Conservation (phyloP, 2,797 vertebrate genomes). For the Paratrypauchen microcephalus region DNA sequence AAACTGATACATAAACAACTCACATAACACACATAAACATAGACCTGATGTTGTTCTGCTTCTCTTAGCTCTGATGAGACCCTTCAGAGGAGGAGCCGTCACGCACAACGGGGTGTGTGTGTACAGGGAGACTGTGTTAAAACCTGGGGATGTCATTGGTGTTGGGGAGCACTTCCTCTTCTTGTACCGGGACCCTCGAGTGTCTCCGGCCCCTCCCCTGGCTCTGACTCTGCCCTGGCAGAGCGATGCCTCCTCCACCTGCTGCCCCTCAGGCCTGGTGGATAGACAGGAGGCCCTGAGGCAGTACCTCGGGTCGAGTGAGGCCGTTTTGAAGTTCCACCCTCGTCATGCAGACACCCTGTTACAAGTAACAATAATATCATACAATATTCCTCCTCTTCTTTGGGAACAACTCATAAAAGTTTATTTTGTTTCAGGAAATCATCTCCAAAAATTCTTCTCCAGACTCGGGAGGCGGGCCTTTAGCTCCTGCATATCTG, state of each 20-base stretch:
- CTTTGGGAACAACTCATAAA: not conserved
- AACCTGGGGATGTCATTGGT: slow-evolving; percentile 88
- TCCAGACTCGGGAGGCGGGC: slow-evolving; percentile 73
- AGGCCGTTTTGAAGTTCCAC: slow-evolving; percentile 84
- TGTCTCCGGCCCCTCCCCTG: slow-evolving; percentile 72
- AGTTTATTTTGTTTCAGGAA: slow-evolving; percentile 69
- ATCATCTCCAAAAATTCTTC: slow-evolving; percentile 85
- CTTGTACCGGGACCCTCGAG: slow-evolving; percentile 90
- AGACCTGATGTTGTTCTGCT: not conserved
- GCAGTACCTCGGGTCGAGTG: slow-evolving; percentile 84
- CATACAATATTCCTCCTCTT: not conserved
- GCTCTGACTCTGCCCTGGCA: slow-evolving; percentile 82
- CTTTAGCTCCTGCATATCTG: slow-evolving; percentile 87
- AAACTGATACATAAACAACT: not conserved
- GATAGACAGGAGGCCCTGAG: slow-evolving; percentile 87
- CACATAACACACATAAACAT: not conserved
- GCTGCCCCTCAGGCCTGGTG: slow-evolving; percentile 82
- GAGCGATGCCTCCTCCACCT: slow-evolving; percentile 71
- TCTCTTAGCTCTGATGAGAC: slow-evolving; percentile 79
- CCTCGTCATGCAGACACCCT: slow-evolving; percentile 77
- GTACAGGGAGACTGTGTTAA: slow-evolving; percentile 84
- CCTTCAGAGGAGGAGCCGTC: slow-evolving; percentile 85
- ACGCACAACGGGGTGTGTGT: slow-evolving; percentile 87
- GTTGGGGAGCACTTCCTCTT: slow-evolving; percentile 89
- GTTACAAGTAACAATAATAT: slow-evolving; percentile 73